Conservation (phyloP, 2,888 invertebrate genomes). For the Aricia artaxerxes region DNA sequence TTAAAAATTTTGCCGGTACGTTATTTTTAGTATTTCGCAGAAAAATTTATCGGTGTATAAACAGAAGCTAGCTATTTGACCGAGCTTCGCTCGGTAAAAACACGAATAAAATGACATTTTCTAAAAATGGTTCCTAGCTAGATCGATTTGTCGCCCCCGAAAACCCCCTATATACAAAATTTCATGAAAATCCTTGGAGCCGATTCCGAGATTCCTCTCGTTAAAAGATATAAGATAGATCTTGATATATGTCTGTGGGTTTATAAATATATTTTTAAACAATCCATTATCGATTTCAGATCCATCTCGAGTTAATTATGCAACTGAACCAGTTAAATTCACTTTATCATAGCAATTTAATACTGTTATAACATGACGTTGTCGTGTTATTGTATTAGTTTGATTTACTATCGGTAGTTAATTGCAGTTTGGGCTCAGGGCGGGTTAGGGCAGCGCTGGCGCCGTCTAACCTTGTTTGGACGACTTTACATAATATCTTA, state of each 20-base stretch:
- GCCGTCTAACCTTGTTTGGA: slow-evolving; percentile 45
- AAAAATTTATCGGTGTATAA: neutral
- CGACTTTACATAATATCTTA: neutral
- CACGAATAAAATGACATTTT: too few relatives aligned
- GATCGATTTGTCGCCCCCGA: too few relatives aligned
- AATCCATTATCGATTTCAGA: neutral
- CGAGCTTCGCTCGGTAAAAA: too few relatives aligned
- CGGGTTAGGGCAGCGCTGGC: slow-evolving; percentile 43
- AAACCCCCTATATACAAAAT: too few relatives aligned
- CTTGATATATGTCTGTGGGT: too few relatives aligned
- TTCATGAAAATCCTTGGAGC: too few relatives aligned
- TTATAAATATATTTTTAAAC: neutral
- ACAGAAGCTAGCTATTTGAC: too few relatives aligned
- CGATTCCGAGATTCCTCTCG: too few relatives aligned
- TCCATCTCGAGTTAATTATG: neutral
- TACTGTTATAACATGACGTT: slow-evolving; percentile 22
- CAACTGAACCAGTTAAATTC: neutral
- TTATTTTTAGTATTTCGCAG: neutral
- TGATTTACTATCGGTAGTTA: slow-evolving; percentile 34
- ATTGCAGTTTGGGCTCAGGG: slow-evolving; percentile 34
- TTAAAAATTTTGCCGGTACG: neutral
- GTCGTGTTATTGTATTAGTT: slow-evolving; percentile 9
- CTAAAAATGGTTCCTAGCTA: too few relatives aligned
- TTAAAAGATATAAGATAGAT: too few relatives aligned
- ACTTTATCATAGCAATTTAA: neutral